Conservation (phyloP, 35 echinoderm and acorn worm genomes). For the Hemicentrotus pulcherrimus region DNA sequence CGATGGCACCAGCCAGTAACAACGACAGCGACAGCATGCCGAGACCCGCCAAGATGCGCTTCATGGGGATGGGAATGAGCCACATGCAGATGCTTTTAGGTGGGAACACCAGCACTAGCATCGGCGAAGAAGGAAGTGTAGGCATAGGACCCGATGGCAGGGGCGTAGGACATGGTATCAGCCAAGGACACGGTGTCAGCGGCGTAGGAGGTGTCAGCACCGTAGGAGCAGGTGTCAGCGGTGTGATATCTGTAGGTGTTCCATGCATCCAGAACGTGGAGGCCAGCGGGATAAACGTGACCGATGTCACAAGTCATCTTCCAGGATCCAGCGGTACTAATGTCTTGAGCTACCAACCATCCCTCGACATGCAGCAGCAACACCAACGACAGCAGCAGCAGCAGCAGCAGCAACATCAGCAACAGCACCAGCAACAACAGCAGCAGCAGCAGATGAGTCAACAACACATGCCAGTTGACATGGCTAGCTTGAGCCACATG, state of each 20-base stretch:
- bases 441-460: background rate
- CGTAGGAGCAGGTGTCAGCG: background rate
- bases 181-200: no score
- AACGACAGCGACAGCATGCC: background rate
- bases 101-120: background rate
- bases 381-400: background rate
- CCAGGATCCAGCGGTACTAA: background rate
- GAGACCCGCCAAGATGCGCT: background rate
- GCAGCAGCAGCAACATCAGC: background rate
- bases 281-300: background rate
- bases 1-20: background rate
- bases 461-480: background rate
- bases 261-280: background rate
- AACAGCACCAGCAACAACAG: background rate
- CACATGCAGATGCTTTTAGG: background rate
- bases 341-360: background rate
- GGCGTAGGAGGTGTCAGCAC: no score
- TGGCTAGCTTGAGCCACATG: background rate
- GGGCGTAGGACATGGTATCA: no score
- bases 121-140: background rate
- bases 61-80: conserved; percentile 7
- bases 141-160: no score
- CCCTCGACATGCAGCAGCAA: background rate
- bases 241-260: background rate
- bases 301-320: background rate